Evolutionary conservation across 2,113 vertebrate species (phyloP).

Genomic region (Ochotona princeps): DNA sequence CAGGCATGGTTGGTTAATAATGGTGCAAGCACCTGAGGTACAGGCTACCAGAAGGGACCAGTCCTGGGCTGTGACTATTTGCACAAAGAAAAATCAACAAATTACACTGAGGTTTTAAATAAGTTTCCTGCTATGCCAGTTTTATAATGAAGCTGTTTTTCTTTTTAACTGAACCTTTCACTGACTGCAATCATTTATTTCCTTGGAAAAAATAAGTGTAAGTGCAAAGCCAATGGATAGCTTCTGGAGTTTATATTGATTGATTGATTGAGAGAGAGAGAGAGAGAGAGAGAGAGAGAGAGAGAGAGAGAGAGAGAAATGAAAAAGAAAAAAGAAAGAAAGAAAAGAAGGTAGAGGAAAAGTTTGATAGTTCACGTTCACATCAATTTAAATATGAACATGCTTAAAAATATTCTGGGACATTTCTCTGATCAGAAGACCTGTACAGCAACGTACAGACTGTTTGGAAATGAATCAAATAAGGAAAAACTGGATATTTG

Average conservation of each 20-base stretch:
- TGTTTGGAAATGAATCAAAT: constrained; percentile 22
- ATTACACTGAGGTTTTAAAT: constrained; percentile 33
- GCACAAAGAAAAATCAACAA: constrained; percentile 68
- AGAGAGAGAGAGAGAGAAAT: too few species aligned
- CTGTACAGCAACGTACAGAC: not conserved
- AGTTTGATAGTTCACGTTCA: not conserved
- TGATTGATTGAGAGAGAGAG: too few species aligned
- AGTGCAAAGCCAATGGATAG: constrained; percentile 56
- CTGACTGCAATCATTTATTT: constrained; percentile 68
- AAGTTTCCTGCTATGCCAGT: constrained; percentile 51
- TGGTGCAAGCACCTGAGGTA: not conserved
- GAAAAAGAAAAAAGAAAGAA: not conserved
- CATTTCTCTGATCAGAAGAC: not conserved
- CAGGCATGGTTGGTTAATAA: constrained; percentile 17
- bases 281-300: too few species aligned
- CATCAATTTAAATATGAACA: constrained; percentile 11
- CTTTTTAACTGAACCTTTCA: constrained; percentile 68
- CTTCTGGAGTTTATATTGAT: constrained; percentile 28
- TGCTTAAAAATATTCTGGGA: constrained; percentile 17
- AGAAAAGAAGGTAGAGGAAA: not conserved
- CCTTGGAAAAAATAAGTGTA: constrained; percentile 46
- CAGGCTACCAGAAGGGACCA: constrained; percentile 8
- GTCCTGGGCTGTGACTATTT: constrained; percentile 57
- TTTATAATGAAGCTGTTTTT: constrained; percentile 63
- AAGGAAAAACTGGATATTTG: not conserved